Base-by-base conservation (phyloP, 2,797 vertebrate genomes). In the Limosa lapponica region DNA sequence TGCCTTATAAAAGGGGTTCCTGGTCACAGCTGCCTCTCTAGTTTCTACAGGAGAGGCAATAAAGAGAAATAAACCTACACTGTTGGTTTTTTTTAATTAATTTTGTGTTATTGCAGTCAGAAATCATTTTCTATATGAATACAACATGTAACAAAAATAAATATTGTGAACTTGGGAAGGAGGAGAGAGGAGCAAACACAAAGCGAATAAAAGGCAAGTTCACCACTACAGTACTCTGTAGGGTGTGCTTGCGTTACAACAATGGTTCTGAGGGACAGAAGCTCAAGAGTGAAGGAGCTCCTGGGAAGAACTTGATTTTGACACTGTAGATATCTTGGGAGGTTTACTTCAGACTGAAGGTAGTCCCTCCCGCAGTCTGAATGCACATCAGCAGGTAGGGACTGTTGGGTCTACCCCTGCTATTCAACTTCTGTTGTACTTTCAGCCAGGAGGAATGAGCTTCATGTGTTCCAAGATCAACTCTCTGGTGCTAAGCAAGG, bases 231-330 rank as follows among this genome's bases (percentile, higher is more conserved):
- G 30, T 36, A 27, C n/a, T 78, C 54, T 30, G 13, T 20, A 69
- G 19, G 8, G 5, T 55, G 55, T 65, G 46, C 14, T 15, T 3
- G 1, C 0, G 0, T 44, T 79, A 30, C 22, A 59, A 16, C 11
- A 30, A 7, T 10, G 18, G 11, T 65, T 23, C 19, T 55, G 49
- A 49, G 41, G 15, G 18, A 51, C 55, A 74, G 66, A 82, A 64
- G 46, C 2, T 78, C 34, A 81, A 74, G 20, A 51, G 10, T 28
- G 28, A 61, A 82, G 17, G 19, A 65, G 19, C 8, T 82, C 3
- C 13, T 52, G 7, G n/a, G 16, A 55, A 48, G 30, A 83, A 55
- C 18, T 43, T 54, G 18, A n/a, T 10, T 64, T 49, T n/a, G 39
- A 70, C 1, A 1, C 8, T n/a, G 11, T 57, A 36, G 57, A 37